These are phyloP conservation scores for Bolborhynchus lineola DNA, from an alignment of 2,113 vertebrate species.

Conservation along the genomic window DNA sequence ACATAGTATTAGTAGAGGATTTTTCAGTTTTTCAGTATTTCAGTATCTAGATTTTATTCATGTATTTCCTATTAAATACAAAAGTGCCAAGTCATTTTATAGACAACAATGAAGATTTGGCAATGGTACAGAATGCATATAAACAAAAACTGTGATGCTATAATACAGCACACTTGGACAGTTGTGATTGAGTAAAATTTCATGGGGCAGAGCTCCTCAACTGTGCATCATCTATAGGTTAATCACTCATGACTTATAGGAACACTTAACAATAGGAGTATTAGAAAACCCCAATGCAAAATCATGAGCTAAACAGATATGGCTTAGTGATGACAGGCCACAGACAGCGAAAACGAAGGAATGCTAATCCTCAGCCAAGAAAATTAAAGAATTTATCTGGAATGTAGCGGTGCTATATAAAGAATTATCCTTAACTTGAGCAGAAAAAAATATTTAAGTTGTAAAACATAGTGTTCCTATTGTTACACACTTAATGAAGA, in stretches of 20 bases:
- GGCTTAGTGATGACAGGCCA: not conserved
- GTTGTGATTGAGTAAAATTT: not conserved
- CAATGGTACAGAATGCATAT: not conserved
- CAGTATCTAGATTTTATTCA: not conserved
- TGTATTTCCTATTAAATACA: not conserved
- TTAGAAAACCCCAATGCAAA: not conserved
- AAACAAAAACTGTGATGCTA: not conserved
- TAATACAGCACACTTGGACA: not conserved
- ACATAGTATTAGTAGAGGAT: not conserved
- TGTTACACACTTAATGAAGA: not conserved
- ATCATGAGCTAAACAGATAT: not conserved
- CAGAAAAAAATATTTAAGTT: not conserved
- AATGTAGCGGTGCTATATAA: not conserved
- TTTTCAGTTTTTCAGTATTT: not conserved
- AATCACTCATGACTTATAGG: not conserved
- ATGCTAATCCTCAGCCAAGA: not conserved
- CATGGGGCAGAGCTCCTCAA: not conserved
- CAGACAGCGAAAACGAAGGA: not conserved
- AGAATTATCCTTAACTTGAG: not conserved
- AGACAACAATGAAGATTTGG: not conserved
- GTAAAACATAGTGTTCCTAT: not conserved
- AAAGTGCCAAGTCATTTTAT: not conserved
- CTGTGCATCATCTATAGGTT: not conserved
- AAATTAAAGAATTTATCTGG: not conserved
- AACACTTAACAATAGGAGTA: not conserved